Evolutionary conservation across 2,888 invertebrate species (phyloP), one percentile per base, ranked within the genome.

Genomic region (Liopterus haemorrhoidalis): DNA sequence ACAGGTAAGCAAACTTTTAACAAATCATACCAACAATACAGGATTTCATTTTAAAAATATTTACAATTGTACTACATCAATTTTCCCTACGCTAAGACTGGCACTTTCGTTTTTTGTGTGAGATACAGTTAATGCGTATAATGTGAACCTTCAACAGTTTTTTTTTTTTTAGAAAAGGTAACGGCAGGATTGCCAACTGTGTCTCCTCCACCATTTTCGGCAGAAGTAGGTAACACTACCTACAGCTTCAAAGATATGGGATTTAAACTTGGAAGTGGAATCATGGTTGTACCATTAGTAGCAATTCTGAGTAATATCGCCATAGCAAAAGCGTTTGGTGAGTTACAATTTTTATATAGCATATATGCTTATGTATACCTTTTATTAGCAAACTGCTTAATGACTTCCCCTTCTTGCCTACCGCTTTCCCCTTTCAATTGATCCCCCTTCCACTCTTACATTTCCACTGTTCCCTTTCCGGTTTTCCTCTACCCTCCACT

Each of bases 241-340:
- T 67, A 70, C 27, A 62, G 63, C 0, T 72, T 79, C 14, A 57
- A 63, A 0, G 73, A 75, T 2, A 79, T 82, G 73, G 57, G 76
- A 1, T 64, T 73, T 43, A 73, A 78, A 57, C 69, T 87, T 37
- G 82, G 83, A 1, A 70, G 76, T 22, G 85, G 86, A 1, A 68
- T 87, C 22, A 56, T 78, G 15, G 73, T 88, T 3, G 78, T 87
- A 2, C 86, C 88, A 0, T 64, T 88, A 16, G 73, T 89, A 16
- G 82, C 82, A 1, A 77, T 88, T 43, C 74, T 89, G 33, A 83
- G 83, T 38, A 83, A 85, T 54, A 80, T 88, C 27, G 87, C 88
- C 2, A 87, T 89, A 50, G 86, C 85, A n/a, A 88, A 87, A 67
- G 81, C 85, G 42, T 88, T 88, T 65, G 78, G 87, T 86, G 70